Conservation (phyloP, 2,797 vertebrate genomes). For the Trematomus bernacchii region DNA sequence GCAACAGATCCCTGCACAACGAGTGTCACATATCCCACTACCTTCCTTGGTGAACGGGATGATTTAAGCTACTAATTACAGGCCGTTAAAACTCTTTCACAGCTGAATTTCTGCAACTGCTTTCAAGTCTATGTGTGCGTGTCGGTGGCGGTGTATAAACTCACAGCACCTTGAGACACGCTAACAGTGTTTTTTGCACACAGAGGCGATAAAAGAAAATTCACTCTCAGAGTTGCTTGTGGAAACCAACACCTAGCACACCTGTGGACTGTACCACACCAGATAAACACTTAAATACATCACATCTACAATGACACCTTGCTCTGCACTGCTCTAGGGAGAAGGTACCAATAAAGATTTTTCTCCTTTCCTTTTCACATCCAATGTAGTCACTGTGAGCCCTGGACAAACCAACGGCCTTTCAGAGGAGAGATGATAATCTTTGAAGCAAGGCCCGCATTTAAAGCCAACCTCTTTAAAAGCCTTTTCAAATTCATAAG, state of each 20-base stretch:
- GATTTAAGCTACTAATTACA: slow-evolving; percentile 66
- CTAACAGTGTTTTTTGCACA: slow-evolving; percentile 23
- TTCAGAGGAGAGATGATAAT: slow-evolving; percentile 43
- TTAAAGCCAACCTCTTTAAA: slow-evolving; percentile 34
- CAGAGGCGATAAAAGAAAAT: slow-evolving; percentile 49
- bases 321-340: slow-evolving; percentile 55
- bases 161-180: slow-evolving; percentile 35
- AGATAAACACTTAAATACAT: slow-evolving; percentile 74
- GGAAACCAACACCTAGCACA: slow-evolving; percentile 64
- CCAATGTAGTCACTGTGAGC: slow-evolving; percentile 62
- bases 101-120: slow-evolving; percentile 32
- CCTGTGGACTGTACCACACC: slow-evolving; percentile 75
- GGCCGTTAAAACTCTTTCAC: slow-evolving; percentile 43
- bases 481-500: slow-evolving; percentile 44
- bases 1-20: slow-evolving; percentile 54
- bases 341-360: slow-evolving; percentile 69
- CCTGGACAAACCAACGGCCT: slow-evolving; percentile 33
- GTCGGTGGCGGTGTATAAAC: background rate
- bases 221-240: slow-evolving; percentile 41
- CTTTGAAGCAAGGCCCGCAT: slow-evolving; percentile 33
- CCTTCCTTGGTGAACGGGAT: slow-evolving; percentile 50
- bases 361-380: slow-evolving; percentile 60
- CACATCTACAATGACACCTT: slow-evolving; percentile 71
- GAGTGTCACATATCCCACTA: slow-evolving; percentile 56
- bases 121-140: slow-evolving; percentile 17